Conservation (phyloP, 1,140 invertebrate species). For the Tenebrio molitor region DNA sequence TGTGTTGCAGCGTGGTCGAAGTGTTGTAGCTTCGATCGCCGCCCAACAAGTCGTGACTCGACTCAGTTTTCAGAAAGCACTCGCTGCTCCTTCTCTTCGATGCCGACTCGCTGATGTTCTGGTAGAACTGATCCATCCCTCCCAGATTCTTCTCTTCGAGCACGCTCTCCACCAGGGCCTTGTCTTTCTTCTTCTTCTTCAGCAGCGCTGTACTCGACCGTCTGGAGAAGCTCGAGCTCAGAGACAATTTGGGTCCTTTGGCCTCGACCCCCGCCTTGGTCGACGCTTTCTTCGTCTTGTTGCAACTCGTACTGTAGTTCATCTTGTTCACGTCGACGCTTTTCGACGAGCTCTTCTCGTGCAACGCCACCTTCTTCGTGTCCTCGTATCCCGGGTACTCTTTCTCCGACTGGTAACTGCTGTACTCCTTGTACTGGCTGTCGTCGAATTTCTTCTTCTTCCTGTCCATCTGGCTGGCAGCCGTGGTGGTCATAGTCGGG, state of each 20-base stretch:
- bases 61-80: no score
- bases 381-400: no score
- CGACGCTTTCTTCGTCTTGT: neutral
- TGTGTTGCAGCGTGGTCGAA: no score
- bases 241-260: neutral
- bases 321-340: neutral
- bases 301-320: conserved; percentile 8
- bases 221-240: neutral
- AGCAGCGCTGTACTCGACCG: neutral
- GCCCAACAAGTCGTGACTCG: no score
- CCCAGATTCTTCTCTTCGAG: no score
- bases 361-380: no score
- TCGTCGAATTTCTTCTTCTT: neutral
- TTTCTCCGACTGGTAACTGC: conserved; percentile 7
- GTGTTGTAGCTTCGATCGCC: no score
- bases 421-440: neutral
- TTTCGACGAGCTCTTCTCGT: no score
- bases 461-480: neutral
- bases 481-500: neutral
- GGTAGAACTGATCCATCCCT: no score
- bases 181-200: neutral
- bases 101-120: no score
- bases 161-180: neutral
- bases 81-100: no score
- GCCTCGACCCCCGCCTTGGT: neutral